phyloP scores from a whole-genome alignment of 2,797 vertebrate species.

The Ateles fusciceps region DNA sequence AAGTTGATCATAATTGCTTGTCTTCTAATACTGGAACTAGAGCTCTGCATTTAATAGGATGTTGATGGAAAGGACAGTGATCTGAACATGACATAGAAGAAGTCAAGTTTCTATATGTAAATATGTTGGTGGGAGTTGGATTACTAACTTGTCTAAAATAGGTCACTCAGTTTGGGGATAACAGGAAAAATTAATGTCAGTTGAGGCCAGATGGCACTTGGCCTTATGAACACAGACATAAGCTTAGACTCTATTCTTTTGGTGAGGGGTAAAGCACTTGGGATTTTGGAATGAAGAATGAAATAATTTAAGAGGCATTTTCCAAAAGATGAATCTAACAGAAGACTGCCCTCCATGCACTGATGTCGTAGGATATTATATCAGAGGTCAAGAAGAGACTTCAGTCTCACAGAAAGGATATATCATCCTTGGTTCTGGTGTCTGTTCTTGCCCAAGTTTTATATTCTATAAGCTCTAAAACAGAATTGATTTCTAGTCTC shows the following conservation, averaged over 20 bases:
- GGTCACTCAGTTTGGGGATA: neutral
- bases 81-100: neutral
- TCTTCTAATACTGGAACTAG: neutral
- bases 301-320: neutral
- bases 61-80: neutral
- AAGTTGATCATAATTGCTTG: neutral
- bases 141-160: neutral
- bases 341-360: neutral
- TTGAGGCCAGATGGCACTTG: neutral
- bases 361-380: neutral
- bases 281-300: neutral
- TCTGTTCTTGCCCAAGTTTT: neutral
- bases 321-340: neutral
- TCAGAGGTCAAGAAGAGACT: constrained; percentile 8
- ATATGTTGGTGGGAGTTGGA: neutral
- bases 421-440: neutral
- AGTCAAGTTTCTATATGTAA: neutral
- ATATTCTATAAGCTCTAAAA: neutral
- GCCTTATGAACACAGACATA: neutral
- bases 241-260: neutral
- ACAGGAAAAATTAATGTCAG: neutral
- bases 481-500: neutral
- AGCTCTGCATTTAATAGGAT: neutral
- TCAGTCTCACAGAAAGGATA: neutral
- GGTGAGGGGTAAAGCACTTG: neutral